These are phyloP conservation scores for Calameuta pallipes DNA, from an alignment of 2,888 invertebrate species.

Conservation along the genomic window DNA sequence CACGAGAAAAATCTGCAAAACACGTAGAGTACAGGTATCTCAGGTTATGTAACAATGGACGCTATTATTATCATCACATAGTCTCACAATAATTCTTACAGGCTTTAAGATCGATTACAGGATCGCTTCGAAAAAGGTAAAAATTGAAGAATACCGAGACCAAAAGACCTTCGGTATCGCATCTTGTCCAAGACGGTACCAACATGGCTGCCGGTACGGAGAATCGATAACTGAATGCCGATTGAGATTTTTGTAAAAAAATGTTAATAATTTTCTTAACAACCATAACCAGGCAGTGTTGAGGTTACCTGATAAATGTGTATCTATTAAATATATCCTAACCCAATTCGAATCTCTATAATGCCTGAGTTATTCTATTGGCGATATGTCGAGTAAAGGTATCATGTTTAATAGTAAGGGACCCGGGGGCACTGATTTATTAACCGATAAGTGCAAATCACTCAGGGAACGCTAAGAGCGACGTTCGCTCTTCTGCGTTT, in stretches of 20 bases:
- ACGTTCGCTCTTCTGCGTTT: constrained; percentile 8
- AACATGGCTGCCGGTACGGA: background rate
- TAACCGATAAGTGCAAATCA: constrained; percentile 61
- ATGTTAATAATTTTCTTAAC: background rate
- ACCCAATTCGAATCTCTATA: background rate
- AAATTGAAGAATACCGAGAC: background rate
- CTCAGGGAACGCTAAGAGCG: constrained; percentile 34
- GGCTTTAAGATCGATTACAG: background rate
- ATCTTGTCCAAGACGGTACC: background rate
- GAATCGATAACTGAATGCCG: background rate
- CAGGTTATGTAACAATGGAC: background rate
- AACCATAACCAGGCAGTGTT: background rate
- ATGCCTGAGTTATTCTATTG: constrained; percentile 1
- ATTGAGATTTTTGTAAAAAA: background rate
- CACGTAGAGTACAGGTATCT: background rate
- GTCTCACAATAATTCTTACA: background rate
- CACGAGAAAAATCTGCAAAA: background rate
- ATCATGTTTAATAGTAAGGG: constrained; percentile 14
- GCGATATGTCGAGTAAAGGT: background rate
- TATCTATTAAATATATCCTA: background rate
- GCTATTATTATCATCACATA: background rate
- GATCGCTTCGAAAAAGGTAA: background rate
- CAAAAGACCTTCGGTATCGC: background rate
- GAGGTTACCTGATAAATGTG: no score
- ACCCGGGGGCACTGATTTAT: constrained; percentile 52